Evolutionary conservation across 2,113 vertebrate species (phyloP).

Genomic region (Elephantulus edwardii): DNA sequence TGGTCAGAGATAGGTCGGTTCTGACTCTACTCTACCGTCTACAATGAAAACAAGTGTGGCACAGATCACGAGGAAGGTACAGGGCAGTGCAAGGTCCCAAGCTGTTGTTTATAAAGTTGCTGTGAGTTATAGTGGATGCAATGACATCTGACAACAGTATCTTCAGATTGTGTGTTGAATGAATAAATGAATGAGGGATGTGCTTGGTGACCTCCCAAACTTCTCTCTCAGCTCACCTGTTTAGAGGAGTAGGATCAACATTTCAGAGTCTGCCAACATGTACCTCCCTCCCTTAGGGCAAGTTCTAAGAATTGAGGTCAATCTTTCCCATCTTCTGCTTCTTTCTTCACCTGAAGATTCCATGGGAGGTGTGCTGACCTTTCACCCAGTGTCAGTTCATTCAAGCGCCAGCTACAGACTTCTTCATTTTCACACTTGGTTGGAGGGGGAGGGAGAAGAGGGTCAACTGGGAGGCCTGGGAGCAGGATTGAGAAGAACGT

Average conservation of each 20-base stretch:
- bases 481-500: not conserved
- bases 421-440: not conserved
- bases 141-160: too few relatives aligned
- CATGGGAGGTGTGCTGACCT: not conserved
- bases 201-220: not conserved
- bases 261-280: too few relatives aligned
- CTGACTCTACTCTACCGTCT: too few relatives aligned
- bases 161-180: not conserved
- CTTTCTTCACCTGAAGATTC: not conserved
- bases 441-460: not conserved
- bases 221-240: not conserved
- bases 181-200: not conserved
- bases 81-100: too few relatives aligned
- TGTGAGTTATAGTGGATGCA: too few relatives aligned
- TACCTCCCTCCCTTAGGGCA: not conserved
- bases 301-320: slow-evolving; percentile 42
- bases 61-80: too few relatives aligned
- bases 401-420: not conserved
- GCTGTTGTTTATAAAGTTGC: too few relatives aligned
- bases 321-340: slow-evolving; percentile 25
- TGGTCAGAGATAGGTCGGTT: too few relatives aligned
- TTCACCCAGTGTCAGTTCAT: not conserved
- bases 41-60: too few relatives aligned
- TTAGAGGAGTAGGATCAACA: not conserved
- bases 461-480: not conserved